phyloP scores from a whole-genome alignment of 2,113 vertebrate genomes.

The Cololabis saira region DNA sequence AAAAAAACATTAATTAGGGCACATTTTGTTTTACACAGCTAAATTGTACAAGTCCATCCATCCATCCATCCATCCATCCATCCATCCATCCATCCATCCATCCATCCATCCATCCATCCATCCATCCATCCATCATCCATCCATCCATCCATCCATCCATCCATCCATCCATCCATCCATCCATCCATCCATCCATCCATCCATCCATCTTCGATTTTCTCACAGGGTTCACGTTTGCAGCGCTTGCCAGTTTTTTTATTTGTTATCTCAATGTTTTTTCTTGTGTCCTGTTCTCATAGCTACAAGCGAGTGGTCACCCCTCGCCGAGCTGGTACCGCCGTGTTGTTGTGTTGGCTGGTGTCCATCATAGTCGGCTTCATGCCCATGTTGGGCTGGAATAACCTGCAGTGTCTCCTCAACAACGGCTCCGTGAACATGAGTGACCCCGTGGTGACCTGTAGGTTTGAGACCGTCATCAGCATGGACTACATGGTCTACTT shows the following conservation, averaged over 20 bases:
- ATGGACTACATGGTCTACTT: constrained; percentile 99
- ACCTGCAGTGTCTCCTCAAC: constrained; percentile 76
- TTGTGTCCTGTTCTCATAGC: constrained; percentile 72
- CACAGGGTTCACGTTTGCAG: no score
- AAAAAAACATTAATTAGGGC: no score
- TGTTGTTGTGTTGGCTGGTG: constrained; percentile 90
- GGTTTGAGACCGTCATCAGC: constrained; percentile 94
- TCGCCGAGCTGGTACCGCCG: constrained; percentile 85
- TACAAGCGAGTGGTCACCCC: constrained; percentile 92
- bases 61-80: not conserved
- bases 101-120: no score
- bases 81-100: not conserved
- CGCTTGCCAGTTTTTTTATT: not conserved
- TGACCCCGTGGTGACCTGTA: constrained; percentile 82
- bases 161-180: no score
- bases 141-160: no score
- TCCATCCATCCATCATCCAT: no score
- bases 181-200: no score
- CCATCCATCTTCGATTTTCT: no score
- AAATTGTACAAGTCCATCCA: no score
- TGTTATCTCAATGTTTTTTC: constrained; percentile 6
- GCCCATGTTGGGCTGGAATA: constrained; percentile 96
- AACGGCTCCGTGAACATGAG: constrained; percentile 66
- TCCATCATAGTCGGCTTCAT: constrained; percentile 91
- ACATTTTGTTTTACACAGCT: no score